Evolutionary conservation across 2,113 vertebrate species (phyloP).

Genomic region (Arvicanthis niloticus): DNA sequence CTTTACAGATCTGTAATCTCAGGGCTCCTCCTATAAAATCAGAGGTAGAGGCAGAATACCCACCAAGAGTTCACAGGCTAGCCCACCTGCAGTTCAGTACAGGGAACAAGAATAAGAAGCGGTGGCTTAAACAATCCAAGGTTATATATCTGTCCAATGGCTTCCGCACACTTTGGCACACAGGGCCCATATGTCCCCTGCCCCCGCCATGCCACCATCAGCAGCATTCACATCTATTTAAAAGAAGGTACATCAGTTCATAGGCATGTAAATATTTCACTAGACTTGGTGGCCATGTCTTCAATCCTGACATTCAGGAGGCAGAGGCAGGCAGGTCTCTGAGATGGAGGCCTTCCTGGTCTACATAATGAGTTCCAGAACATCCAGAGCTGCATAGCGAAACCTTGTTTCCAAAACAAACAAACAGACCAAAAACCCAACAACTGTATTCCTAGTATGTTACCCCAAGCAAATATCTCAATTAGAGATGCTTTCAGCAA

Average conservation of each 20-base stretch:
- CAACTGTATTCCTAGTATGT: neutral
- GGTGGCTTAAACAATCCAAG: neutral
- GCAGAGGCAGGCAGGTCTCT: neutral
- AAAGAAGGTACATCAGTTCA: neutral
- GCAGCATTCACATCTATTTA: neutral
- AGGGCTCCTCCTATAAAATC: neutral
- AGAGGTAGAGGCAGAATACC: neutral
- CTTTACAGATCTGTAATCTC: neutral
- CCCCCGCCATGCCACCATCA: neutral
- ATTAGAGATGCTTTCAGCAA: neutral
- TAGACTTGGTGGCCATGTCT: neutral
- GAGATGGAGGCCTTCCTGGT: neutral
- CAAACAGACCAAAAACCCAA: neutral
- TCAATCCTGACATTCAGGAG: neutral
- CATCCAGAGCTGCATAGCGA: neutral
- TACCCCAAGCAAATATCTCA: neutral
- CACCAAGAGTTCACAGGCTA: neutral
- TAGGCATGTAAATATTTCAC: neutral
- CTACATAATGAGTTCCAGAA: neutral
- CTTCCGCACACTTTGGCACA: neutral
- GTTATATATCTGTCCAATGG: neutral
- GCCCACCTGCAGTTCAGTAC: too few species aligned
- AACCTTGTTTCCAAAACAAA: neutral
- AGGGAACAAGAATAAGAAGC: neutral
- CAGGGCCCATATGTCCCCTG: neutral